Percentiles rank a stretch among this genome's conserved stretches.
These are phyloP conservation scores for Crypturellus undulatus DNA, from an alignment of 2,113 vertebrate genomes.

Conservation along the genomic window DNA sequence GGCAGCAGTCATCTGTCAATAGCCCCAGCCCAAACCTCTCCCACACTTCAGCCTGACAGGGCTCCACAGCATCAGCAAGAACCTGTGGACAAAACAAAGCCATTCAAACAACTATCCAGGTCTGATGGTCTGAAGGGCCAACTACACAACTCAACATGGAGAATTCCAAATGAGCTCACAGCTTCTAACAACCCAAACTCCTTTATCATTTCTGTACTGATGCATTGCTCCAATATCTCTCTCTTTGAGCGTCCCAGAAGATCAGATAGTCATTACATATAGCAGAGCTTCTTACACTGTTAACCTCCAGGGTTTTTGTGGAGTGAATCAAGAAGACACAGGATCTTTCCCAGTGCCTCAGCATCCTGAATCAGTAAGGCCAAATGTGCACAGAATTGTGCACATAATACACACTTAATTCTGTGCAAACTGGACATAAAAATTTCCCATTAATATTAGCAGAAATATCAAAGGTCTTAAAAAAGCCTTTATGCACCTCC, in stretches of 20 bases:
- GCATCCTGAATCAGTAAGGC: neutral
- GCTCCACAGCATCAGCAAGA: neutral
- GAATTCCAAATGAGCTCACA: neutral
- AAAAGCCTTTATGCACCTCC: neutral
- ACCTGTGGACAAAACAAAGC: neutral
- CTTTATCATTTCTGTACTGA: neutral
- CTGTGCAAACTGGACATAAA: neutral
- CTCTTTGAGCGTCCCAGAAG: neutral
- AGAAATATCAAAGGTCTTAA: neutral
- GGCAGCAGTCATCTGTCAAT: neutral
- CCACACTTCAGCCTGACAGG: neutral
- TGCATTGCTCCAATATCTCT: neutral
- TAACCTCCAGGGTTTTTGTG: neutral
- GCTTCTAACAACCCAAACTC: neutral
- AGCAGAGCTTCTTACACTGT: neutral
- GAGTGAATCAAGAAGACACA: neutral
- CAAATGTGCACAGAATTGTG: neutral
- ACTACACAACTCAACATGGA: neutral
- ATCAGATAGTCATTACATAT: neutral
- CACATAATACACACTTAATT: neutral
- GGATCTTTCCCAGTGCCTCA: neutral
- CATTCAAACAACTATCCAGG: conserved; percentile 8
- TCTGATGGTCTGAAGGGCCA: neutral
- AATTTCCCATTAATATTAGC: neutral
- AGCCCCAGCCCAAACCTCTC: neutral